phyloP scores from a whole-genome alignment of 2,113 vertebrate genomes.

The Apaloderma vittatum region DNA sequence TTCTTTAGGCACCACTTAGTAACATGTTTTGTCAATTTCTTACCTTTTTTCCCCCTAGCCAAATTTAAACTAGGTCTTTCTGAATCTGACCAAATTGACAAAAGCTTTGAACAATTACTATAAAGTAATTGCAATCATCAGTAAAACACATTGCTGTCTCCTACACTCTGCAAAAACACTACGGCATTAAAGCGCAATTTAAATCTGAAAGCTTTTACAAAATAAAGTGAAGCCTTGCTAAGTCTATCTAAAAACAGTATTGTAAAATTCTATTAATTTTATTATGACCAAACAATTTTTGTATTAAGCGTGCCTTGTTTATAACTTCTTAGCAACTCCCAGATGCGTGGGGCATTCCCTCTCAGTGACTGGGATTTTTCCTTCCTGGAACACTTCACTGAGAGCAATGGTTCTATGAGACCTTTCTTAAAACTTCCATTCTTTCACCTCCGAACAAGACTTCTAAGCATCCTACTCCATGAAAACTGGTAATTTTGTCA shows the following conservation, averaged over 20 bases:
- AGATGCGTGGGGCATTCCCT: background rate
- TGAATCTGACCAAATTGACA: background rate
- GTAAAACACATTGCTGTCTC: background rate
- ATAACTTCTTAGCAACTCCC: background rate
- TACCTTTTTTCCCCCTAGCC: fast-evolving
- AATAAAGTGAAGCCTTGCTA: background rate
- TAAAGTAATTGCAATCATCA: background rate
- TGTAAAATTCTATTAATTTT: background rate
- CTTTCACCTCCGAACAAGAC: background rate
- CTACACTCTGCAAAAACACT: background rate
- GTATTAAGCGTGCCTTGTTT: background rate
- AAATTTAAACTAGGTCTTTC: background rate
- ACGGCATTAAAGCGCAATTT: background rate
- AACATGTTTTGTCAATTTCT: background rate
- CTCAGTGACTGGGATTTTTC: background rate
- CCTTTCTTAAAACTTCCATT: background rate
- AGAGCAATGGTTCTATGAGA: background rate
- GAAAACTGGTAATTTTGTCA: background rate
- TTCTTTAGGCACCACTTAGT: background rate
- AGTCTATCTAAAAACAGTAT: background rate
- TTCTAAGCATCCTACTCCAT: background rate
- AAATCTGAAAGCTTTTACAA: background rate
- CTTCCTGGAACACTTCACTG: background rate
- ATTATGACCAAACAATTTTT: background rate
- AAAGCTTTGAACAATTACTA: background rate